Percentiles rank a stretch among this genome's conserved stretches.
Conservation (phyloP, 2,888 invertebrate genomes). For the Oscheius sp. region DNA sequence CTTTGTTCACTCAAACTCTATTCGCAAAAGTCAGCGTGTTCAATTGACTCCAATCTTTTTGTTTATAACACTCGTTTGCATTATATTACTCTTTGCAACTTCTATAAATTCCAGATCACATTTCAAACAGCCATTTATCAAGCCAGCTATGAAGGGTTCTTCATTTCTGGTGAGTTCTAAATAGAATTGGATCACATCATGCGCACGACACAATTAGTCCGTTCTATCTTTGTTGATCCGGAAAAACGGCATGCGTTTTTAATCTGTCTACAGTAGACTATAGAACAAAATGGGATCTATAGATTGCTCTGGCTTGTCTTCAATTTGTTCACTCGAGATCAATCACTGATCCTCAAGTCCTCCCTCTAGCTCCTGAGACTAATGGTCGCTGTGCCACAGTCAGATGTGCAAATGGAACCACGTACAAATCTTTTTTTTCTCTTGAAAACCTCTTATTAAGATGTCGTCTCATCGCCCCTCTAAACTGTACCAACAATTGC, state of each 20-base stretch:
- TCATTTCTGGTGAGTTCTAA: neutral
- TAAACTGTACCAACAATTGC: constrained; percentile 12
- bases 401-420: constrained; percentile 5
- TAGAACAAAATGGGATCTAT: neutral
- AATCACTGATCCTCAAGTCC: neutral
- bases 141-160: too few species aligned
- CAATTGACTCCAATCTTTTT: neutral
- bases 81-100: too few species aligned
- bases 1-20: too few species aligned
- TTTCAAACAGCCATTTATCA: too few species aligned
- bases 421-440: neutral
- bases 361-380: neutral
- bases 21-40: neutral
- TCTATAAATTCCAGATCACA: too few species aligned
- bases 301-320: neutral
- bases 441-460: neutral
- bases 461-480: neutral
- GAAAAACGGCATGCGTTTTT: neutral
- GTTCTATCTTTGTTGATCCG: neutral
- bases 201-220: constrained; percentile 7
- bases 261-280: neutral
- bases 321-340: neutral
- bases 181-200: neutral
- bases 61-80: neutral
- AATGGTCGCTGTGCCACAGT: neutral